Evolutionary conservation across 2,888 invertebrate species (phyloP).

Genomic region (Noctua pronuba): DNA sequence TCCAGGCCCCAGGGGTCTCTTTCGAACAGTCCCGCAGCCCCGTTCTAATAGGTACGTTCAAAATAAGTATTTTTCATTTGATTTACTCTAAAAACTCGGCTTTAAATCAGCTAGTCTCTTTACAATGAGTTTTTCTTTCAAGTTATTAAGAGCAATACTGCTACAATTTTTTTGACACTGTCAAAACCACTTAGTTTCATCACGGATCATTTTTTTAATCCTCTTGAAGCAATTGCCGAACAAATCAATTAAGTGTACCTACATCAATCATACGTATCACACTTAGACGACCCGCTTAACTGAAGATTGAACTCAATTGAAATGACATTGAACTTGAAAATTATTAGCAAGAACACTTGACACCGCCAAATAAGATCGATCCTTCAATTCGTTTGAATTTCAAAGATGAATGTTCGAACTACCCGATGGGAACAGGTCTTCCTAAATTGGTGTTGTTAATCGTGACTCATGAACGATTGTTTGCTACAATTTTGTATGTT

Average conservation of each 20-base stretch:
- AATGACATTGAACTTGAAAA: conserved; percentile 79
- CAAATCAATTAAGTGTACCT: conserved; percentile 54
- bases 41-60: background rate
- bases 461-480: conserved; percentile 81
- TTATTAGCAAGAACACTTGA: conserved; percentile 75
- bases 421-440: conserved; percentile 62
- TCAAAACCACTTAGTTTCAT: conserved; percentile 28
- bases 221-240: conserved; percentile 48
- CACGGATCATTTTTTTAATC: conserved; percentile 30
- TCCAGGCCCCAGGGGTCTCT: too few species aligned
- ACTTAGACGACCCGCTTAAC: conserved; percentile 60
- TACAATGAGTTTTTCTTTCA: background rate
- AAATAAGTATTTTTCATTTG: background rate
- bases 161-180: background rate
- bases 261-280: conserved; percentile 62
- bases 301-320: conserved; percentile 75
- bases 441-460: conserved; percentile 69
- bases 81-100: background rate
- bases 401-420: conserved; percentile 38
- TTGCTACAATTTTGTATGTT: conserved; percentile 80
- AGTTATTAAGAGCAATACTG: background rate
- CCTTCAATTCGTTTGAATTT: conserved; percentile 44
- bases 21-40: too few species aligned
- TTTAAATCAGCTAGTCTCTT: background rate
- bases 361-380: conserved; percentile 66